Base-by-base conservation (phyloP, 2,888 invertebrate genomes). In the Argyra leucocephala region DNA sequence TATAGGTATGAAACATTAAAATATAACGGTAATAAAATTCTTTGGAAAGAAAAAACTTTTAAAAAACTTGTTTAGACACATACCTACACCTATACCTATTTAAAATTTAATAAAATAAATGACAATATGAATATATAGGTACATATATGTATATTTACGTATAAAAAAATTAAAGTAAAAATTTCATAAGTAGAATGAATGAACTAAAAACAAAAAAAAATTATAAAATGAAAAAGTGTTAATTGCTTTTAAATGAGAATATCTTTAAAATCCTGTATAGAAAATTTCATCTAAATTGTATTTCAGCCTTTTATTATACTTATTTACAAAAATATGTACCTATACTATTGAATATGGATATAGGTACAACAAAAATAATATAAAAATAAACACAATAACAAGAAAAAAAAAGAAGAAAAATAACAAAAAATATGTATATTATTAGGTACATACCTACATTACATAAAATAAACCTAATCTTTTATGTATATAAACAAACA, bases 181-280 rank as follows among this genome's bases (percentile, higher is more conserved):
- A n/a, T n/a, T n/a, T n/a, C n/a, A n/a, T n/a, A n/a, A n/a, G n/a
- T n/a, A n/a, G n/a, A n/a, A n/a, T n/a, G n/a, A n/a, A n/a, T n/a
- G n/a, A n/a, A n/a, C n/a, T n/a, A n/a, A n/a, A n/a, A n/a, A n/a
- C n/a, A n/a, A n/a, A n/a, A n/a, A n/a, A n/a, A n/a, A 67, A 70
- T 70, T 71, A 73, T 77, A 79, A 79, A 78, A 76, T 79, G 77
- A 76, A 77, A 77, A 78, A 78, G 79, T 79, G 79, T 78, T 79
- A 79, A 79, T 79, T 79, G 79, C 77, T 10, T 37, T 15, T 37
- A 37, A 37, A 37, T 37, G 37, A 37, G 37, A 37, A 37, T 37
- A 37, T 12, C 57, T 62, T 61, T 66, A 22, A 66, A 66, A 61
- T 24, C 24, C 57, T 61, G 31, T 21, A 37, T 37, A 37, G 37